Percentiles rank a stretch among this genome's conserved stretches.
Conservation (phyloP, 2,113 vertebrate genomes). For the Silurus meridionalis region DNA sequence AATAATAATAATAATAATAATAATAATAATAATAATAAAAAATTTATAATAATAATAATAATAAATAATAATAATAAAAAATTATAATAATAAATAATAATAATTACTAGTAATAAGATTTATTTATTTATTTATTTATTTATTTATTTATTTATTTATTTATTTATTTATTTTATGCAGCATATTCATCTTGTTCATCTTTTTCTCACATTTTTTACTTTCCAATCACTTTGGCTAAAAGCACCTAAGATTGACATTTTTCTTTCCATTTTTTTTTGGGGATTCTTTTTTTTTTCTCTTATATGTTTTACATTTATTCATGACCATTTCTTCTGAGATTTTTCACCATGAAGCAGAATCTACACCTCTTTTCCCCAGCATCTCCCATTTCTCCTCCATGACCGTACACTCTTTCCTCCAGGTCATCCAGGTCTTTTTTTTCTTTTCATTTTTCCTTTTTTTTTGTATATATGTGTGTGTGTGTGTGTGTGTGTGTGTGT, state of each 20-base stretch:
- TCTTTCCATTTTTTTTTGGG: no score
- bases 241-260: not conserved
- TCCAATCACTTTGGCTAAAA: not conserved
- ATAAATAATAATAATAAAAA: no score
- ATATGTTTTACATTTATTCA: not conserved
- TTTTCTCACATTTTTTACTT: not conserved
- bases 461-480: not conserved
- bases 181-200: no score
- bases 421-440: not conserved
- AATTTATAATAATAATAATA: not conserved
- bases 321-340: not conserved
- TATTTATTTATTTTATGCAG: not conserved
- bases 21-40: not conserved
- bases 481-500: no score
- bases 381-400: not conserved
- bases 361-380: not conserved
- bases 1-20: not conserved
- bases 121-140: not conserved
- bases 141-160: not conserved
- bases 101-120: no score
- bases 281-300: no score
- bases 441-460: not conserved
- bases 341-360: not conserved
- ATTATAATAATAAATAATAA: no score
- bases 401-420: not conserved